Percentiles rank a stretch among this genome's conserved stretches.
Conservation (phyloP, 2,797 vertebrate genomes). For the Orientallactaga sibirica region DNA sequence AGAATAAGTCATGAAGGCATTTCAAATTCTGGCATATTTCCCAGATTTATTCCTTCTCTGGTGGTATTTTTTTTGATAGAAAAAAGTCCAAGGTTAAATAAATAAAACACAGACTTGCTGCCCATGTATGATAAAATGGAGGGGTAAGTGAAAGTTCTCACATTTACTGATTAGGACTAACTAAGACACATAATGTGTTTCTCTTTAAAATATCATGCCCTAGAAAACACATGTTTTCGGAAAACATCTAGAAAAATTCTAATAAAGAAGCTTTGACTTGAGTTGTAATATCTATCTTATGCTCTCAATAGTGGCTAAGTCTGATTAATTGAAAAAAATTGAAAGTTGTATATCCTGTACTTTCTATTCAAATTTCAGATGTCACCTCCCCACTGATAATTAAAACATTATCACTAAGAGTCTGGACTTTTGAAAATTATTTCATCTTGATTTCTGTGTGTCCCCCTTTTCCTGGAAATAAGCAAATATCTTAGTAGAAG, state of each 20-base stretch:
- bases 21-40: slow-evolving; percentile 54
- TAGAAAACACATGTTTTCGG: slow-evolving; percentile 34
- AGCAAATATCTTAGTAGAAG: slow-evolving; percentile 24
- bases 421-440: slow-evolving; percentile 44
- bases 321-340: slow-evolving; percentile 62
- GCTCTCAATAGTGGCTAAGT: not conserved
- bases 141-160: not conserved
- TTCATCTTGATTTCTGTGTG: not conserved
- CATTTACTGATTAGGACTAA: slow-evolving; percentile 56
- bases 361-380: slow-evolving; percentile 19
- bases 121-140: not conserved
- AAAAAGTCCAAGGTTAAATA: slow-evolving; percentile 54
- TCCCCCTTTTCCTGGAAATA: slow-evolving; percentile 30
- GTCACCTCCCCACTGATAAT: slow-evolving; percentile 9
- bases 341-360: not conserved
- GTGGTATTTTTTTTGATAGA: slow-evolving; percentile 12
- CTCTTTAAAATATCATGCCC: slow-evolving; percentile 53
- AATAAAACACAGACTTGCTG: slow-evolving; percentile 46
- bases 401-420: slow-evolving; percentile 19
- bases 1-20: slow-evolving; percentile 38
- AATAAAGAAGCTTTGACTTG: slow-evolving; percentile 32
- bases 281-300: not conserved
- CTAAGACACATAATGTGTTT: slow-evolving; percentile 51
- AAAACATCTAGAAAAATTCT: slow-evolving; percentile 38
- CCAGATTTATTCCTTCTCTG: slow-evolving; percentile 43